Conservation (phyloP, 2,113 vertebrate genomes). For the Cyanocitta stelleri region DNA sequence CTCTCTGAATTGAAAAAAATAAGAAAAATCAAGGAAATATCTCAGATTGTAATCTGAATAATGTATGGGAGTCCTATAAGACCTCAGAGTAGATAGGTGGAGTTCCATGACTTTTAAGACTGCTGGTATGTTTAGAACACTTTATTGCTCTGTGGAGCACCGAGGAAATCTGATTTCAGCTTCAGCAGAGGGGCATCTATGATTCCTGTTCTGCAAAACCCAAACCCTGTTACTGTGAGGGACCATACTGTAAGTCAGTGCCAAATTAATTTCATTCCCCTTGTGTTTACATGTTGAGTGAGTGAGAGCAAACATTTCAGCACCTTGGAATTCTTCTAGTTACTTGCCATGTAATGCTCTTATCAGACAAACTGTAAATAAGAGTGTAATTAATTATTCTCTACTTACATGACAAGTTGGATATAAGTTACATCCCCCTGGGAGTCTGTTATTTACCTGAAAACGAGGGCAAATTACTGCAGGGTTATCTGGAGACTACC, state of each 20-base stretch:
- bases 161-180: background rate
- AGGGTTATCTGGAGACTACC: slow-evolving; percentile 1
- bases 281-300: slow-evolving; percentile 48
- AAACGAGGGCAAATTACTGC: slow-evolving; percentile 32
- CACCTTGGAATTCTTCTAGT: slow-evolving; percentile 46
- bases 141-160: background rate
- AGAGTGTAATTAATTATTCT: slow-evolving; percentile 71
- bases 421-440: slow-evolving; percentile 12
- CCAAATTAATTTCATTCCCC: background rate
- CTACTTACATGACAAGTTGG: slow-evolving; percentile 60
- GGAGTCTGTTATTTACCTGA: slow-evolving; percentile 34
- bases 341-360: slow-evolving; percentile 61
- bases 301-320: slow-evolving; percentile 46
- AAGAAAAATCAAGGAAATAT: background rate
- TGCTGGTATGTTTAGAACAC: background rate
- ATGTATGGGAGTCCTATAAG: background rate
- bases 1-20: background rate
- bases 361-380: slow-evolving; percentile 71
- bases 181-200: background rate
- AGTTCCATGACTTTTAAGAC: background rate
- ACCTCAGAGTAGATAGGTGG: background rate
- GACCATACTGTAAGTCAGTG: background rate
- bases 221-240: background rate
- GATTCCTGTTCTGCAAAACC: background rate
- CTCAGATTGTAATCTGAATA: background rate